Base-by-base conservation (phyloP, 2,888 invertebrate genomes). In the Serrognathus titanus region DNA sequence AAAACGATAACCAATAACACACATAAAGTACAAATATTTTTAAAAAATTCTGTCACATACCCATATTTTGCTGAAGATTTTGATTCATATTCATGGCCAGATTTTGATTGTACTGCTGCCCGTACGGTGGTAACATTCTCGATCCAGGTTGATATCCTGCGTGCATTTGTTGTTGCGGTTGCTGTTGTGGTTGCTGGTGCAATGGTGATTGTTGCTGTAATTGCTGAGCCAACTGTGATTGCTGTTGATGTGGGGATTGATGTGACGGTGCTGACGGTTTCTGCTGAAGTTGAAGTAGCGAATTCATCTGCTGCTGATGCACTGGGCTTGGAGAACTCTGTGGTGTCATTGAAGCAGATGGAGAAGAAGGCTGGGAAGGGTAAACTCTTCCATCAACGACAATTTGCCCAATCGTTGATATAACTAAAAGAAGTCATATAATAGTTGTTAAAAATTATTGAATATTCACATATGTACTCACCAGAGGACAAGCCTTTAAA, bases 371-470 rank as follows among this genome's bases (percentile, higher is more conserved):
- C 45, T 76, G 74, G 2, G 81, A 77, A 36, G 87, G 85, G 80
- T 90, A 91, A 63, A 89, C 84, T 73, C 90, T 85, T 57, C 92
- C 92, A 78, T 92, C 92, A 58, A 92, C 92, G 43, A 92, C 88
- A 68, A 92, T 89, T 60, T 87, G 87, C 61, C 92, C 92, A 71
- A 92, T 86, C 50, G 85, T 85, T 47, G 88, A 86, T 66, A 92
- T 82, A 62, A 90, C 90, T 89, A 73, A 12, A 57, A 52, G 12
- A 40, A 20, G 11, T 6, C 40, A 40, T 40, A 40, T 9, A 40
- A 40, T 40, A 40, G 6, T 12, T 40, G 11, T 40, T 40, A 40
- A 40, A 40, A 40, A 40, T 40, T 7, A 40, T 11, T 9, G 40
- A 12, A 31, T 31, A 31, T 31, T 31, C 10, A 5, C 20, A 16